phyloP scores from a whole-genome alignment of 2,113 vertebrate genomes.

The Philantomba maxwellii region DNA sequence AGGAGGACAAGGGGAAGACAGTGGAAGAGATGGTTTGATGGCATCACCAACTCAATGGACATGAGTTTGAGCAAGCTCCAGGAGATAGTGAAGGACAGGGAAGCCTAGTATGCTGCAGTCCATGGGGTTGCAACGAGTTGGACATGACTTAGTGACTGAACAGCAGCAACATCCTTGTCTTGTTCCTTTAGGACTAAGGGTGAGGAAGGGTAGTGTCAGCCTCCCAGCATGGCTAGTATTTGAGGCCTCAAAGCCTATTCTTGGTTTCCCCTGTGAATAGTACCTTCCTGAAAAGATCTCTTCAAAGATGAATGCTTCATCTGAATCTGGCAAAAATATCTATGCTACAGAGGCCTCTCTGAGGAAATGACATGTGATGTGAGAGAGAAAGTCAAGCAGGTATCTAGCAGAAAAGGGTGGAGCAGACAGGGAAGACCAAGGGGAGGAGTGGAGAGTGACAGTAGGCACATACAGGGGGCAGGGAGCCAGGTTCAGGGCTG shows the following conservation, averaged over 20 bases:
- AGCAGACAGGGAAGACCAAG: neutral
- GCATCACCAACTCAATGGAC: neutral
- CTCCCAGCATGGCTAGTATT: neutral
- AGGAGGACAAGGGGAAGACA: neutral
- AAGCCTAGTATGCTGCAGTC: neutral
- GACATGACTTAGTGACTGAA: neutral
- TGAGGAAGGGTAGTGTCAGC: neutral
- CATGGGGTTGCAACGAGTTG: fast-evolving
- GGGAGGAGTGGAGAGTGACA: neutral
- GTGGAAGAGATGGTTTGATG: neutral
- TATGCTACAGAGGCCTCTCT: neutral
- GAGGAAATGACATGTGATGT: neutral
- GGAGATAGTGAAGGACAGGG: neutral
- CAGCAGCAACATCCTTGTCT: neutral
- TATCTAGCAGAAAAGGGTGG: neutral
- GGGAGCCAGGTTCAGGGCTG: neutral
- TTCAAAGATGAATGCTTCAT: neutral
- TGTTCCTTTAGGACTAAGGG: neutral
- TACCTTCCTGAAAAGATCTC: neutral
- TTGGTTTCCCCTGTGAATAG: neutral
- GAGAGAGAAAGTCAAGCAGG: neutral
- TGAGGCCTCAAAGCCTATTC: neutral
- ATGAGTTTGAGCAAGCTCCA: neutral
- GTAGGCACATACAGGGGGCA: neutral
- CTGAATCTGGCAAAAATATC: neutral